phyloP scores from a whole-genome alignment of 2,113 vertebrate species.

The Rhea americana region DNA sequence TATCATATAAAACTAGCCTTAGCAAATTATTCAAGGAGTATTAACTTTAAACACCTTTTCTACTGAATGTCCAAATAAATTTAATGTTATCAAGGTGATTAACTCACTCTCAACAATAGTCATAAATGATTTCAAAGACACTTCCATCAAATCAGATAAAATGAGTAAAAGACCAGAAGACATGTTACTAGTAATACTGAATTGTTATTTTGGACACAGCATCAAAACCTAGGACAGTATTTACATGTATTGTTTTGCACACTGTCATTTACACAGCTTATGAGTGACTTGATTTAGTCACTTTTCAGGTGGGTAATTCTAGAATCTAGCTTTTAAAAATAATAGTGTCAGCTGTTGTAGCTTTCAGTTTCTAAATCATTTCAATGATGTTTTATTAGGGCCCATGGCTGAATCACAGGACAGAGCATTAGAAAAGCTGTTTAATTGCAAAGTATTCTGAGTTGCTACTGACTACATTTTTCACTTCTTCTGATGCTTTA shows the following conservation, averaged over 20 bases:
- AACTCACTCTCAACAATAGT: slow-evolving; percentile 4
- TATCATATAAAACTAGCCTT: background rate
- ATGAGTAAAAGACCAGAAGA: background rate
- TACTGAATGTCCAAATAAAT: slow-evolving; percentile 36
- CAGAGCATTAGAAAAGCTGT: background rate
- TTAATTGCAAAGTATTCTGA: background rate
- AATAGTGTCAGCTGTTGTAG: background rate
- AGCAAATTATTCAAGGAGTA: slow-evolving; percentile 49
- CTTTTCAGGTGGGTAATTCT: background rate
- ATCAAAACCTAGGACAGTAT: background rate
- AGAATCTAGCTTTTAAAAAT: background rate
- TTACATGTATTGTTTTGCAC: background rate
- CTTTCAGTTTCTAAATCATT: background rate
- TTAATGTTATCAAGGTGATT: slow-evolving; percentile 26
- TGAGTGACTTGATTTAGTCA: background rate
- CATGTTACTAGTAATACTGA: background rate
- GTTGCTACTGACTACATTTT: background rate
- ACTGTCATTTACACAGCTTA: background rate
- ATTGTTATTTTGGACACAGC: background rate
- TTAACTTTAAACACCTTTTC: slow-evolving; percentile 49
- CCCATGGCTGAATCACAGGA: background rate
- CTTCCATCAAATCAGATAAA: background rate
- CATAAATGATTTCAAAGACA: slow-evolving; percentile 14
- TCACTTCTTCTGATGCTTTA: background rate
- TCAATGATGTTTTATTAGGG: background rate